Evolutionary conservation across 2,797 vertebrate genomes (phyloP), one percentile per base, ranked within the genome.

Genomic region (Heliangelus exortis): DNA sequence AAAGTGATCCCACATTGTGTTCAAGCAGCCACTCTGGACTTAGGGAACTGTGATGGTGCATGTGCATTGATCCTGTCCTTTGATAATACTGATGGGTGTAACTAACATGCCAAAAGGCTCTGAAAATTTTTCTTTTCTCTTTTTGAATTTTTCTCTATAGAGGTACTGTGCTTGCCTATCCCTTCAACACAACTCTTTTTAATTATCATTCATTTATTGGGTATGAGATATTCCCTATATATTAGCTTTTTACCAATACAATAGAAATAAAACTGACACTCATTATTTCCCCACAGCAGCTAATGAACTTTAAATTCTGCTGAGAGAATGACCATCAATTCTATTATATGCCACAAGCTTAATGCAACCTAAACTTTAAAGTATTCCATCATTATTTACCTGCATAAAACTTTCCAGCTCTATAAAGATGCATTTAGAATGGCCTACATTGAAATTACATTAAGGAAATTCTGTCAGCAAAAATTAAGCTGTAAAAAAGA

Each of bases 351-450:
- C 10, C 87, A 86, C 33, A 88, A 80, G 67, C 43, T 73, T 71
- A 55, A 84, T 3, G 17, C 11, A 71, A 82, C 85, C 66, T 86
- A 57, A 89, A 66, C n/a, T 94, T 92, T 66, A 58, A 80, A 95
- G 84, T 51, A 59, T 2, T 23, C 26, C 17, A 67, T 58, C 10
- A 78, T 31, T 51, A 14, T 94, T 66, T 67, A 89, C 75, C 47
- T 91, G 19, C 15, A 62, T 15, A 43, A 89, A 65, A 58, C 18
- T 47, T 95, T 41, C 66, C 88, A 79, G 28, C 25, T 67, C 36
- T 87, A 36, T 53, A 72, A 82, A 15, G 19, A 17, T 39, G 76
- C 41, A 43, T 61, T 84, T 71, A 36, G 19, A 31, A 17, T 36
- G 1, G 41, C 69, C 55, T 72, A 18, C 33, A 50, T 39, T 61